phyloP scores from a whole-genome alignment of 1,140 invertebrate genomes.

The Elymnias hypermnestra region DNA sequence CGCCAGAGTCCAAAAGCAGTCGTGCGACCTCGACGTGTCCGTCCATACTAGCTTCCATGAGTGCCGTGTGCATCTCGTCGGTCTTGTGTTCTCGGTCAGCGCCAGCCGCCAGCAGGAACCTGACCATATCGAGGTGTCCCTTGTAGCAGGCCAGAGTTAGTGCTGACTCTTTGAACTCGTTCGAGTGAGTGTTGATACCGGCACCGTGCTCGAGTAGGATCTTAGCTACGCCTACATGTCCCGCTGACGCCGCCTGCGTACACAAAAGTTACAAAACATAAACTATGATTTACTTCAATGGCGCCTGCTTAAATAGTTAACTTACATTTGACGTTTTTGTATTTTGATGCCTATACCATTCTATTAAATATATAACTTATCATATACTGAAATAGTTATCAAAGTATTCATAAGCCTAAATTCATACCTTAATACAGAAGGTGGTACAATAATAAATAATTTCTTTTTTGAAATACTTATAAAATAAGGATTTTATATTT shows the following conservation, averaged over 20 bases:
- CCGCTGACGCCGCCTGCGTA: conserved; percentile 90
- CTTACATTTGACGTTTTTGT: no score
- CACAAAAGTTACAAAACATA: no score
- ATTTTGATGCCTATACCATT: no score
- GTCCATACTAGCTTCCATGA: conserved; percentile 99
- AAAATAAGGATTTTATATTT: no score
- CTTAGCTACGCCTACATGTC: conserved; percentile 96
- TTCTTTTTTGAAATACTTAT: no score
- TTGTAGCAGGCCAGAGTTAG: conserved; percentile 98
- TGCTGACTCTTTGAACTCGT: conserved; percentile 98
- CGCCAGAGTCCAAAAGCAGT: conserved; percentile 95
- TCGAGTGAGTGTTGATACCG: conserved; percentile 98
- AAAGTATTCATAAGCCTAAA: no score
- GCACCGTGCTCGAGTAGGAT: conserved; percentile 94
- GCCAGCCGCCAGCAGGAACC: conserved; percentile 94
- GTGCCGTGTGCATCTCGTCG: conserved; percentile 99
- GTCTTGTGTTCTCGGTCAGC: conserved; percentile 98
- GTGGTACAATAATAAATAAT: no score
- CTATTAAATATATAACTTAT: no score
- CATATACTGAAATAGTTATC: no score
- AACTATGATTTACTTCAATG: no score
- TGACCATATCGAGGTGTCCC: conserved; percentile 98
- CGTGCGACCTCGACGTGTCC: conserved; percentile 98
- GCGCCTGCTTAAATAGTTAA: no score
- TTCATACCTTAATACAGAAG: no score